These are phyloP conservation scores for Malacosoma neustria DNA, from an alignment of 2,888 invertebrate genomes.

Conservation along the genomic window DNA sequence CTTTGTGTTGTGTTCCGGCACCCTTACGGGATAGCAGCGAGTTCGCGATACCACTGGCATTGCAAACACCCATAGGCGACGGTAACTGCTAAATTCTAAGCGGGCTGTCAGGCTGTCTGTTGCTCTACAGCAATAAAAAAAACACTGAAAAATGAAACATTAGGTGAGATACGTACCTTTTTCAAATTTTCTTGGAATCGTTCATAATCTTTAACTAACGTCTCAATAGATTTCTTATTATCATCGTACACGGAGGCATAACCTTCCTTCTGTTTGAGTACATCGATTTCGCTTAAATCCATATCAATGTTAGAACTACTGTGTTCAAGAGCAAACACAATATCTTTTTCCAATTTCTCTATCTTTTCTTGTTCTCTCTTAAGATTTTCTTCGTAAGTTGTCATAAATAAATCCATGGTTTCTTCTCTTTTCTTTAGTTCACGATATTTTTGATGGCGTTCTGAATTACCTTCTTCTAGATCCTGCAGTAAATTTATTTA, in stretches of 20 bases:
- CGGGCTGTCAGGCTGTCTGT: too few relatives aligned
- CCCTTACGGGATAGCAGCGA: too few relatives aligned
- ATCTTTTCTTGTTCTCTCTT: conserved; percentile 78
- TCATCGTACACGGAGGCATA: conserved; percentile 58
- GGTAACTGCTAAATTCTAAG: too few relatives aligned
- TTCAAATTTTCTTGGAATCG: conserved; percentile 77
- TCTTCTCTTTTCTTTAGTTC: conserved; percentile 87
- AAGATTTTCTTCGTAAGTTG: conserved; percentile 77
- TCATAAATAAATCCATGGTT: conserved; percentile 85
- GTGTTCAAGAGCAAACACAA: conserved; percentile 78
- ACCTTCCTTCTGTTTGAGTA: conserved; percentile 60
- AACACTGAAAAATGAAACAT: too few relatives aligned
- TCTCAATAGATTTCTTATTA: conserved; percentile 62
- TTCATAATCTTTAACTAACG: conserved; percentile 61
- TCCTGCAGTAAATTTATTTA: conserved; percentile 62
- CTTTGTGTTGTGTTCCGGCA: too few relatives aligned
- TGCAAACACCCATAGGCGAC: too few relatives aligned
- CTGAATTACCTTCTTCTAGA: conserved; percentile 80
- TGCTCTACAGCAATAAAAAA: too few relatives aligned
- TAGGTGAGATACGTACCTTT: too few relatives aligned
- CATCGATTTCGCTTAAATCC: conserved; percentile 74
- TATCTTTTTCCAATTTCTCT: conserved; percentile 74
- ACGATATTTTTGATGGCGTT: conserved; percentile 85
- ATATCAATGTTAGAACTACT: conserved; percentile 78
- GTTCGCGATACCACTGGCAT: too few relatives aligned